Base-by-base conservation (phyloP, 2,888 invertebrate species). In the Brachypalpus laphriformis region DNA sequence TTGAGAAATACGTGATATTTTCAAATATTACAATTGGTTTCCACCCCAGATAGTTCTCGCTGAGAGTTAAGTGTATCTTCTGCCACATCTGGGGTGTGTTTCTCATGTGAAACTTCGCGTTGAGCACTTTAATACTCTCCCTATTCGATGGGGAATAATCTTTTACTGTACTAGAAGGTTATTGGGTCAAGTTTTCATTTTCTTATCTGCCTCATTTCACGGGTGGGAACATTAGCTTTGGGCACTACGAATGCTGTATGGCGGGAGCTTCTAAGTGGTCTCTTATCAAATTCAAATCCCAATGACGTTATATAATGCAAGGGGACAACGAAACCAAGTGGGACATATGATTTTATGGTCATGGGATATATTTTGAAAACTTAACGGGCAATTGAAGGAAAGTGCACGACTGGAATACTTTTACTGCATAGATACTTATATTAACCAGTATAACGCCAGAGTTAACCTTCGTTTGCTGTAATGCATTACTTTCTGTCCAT, bases 151-250 rank as follows among this genome's bases (percentile, higher is more conserved):
- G 34, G 11, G 14, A 20, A 28, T 72, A 49, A 65, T 75, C 74
- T 47, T 47, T 18, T n/a, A 20, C 11, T 74, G 9, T n/a, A 34
- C 22, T 34, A 25, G 16, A 56, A 63, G 81, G 81, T 81, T 57
- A 75, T 63, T 63, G 8, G 81, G 81, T 81, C 75, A 81, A 81
- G 81, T 56, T 75, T 68, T 61, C 0, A 5, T n/a, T 34, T 18
- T 37, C 31, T 81, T 81, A 81, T 81, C 81, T 61, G 31, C 14
- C 11, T 59, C 16, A 18, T 54, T 78, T 56, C 47, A 57, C 57
- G 65, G 74, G 45, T 34, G 54, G 72, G 18, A 28, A 57, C 47
- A 49, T 18, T 18, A 18, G 16, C 11, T n/a, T n/a, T 9, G 34
- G 5, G 14, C 5, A 18, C 8, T 7, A 14, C 2, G 63, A n/a